Evolutionary conservation across 2,888 invertebrate species (phyloP).

Genomic region (Mellilla xanthometata): DNA sequence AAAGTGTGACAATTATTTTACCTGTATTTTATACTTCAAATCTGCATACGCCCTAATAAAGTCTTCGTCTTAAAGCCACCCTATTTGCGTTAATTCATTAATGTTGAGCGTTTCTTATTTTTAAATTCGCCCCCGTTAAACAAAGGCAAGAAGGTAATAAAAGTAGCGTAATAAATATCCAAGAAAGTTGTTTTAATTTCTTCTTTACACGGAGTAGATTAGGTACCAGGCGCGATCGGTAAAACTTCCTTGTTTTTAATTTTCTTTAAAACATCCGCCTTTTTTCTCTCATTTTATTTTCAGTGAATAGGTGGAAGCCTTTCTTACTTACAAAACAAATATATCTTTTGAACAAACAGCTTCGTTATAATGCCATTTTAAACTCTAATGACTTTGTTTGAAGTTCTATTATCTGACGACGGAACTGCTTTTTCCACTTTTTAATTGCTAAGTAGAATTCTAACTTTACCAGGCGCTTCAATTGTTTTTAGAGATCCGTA

Average conservation of each 20-base stretch:
- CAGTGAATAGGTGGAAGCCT: slow-evolving; percentile 73
- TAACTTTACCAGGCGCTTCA: slow-evolving; percentile 49
- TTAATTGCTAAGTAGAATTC: slow-evolving; percentile 67
- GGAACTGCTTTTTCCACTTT: slow-evolving; percentile 55
- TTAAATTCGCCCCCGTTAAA: slow-evolving; percentile 61
- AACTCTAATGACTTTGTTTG: slow-evolving; percentile 48
- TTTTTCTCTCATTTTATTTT: slow-evolving; percentile 75
- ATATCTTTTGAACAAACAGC: slow-evolving; percentile 60
- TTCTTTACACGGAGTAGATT: slow-evolving; percentile 78
- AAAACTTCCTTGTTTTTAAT: slow-evolving; percentile 81
- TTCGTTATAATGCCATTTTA: slow-evolving; percentile 45
- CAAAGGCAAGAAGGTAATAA: slow-evolving; percentile 62
- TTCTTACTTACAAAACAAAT: slow-evolving; percentile 72
- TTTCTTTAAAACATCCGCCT: slow-evolving; percentile 78
- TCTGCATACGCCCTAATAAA: slow-evolving; percentile 3
- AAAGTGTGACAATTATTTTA: no score
- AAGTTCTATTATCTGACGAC: slow-evolving; percentile 56
- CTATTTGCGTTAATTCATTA: slow-evolving; percentile 38
- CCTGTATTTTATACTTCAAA: neutral
- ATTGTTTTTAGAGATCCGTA: slow-evolving; percentile 49
- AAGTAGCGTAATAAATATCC: slow-evolving; percentile 80
- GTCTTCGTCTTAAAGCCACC: slow-evolving; percentile 15
- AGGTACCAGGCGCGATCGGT: slow-evolving; percentile 72
- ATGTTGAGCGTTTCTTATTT: slow-evolving; percentile 45
- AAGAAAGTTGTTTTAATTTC: slow-evolving; percentile 81